Percentiles rank a stretch among this genome's conserved stretches.
Evolutionary conservation across 1,140 invertebrate species (phyloP).

Genomic region (Brachionus paranguensis): DNA sequence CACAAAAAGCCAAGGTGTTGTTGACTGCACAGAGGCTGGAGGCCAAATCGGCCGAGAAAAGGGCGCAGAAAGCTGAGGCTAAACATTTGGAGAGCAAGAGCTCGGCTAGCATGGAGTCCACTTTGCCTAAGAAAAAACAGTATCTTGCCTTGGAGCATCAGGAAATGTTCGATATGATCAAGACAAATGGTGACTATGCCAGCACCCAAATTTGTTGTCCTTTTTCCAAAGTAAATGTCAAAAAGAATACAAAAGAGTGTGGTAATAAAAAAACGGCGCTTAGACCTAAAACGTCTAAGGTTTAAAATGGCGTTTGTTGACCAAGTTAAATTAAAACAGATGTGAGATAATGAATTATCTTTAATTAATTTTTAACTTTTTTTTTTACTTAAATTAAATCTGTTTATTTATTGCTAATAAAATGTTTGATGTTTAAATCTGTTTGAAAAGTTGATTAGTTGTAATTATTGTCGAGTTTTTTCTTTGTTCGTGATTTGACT

Average conservation of each 20-base stretch:
- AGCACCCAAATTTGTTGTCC: neutral
- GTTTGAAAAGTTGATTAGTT: too few species aligned
- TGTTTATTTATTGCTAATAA: too few species aligned
- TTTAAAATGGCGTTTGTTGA: neutral
- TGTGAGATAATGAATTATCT: neutral
- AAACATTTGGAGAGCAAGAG: neutral
- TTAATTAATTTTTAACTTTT: neutral
- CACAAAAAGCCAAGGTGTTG: neutral
- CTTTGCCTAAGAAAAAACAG: neutral
- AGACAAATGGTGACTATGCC: neutral
- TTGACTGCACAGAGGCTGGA: neutral
- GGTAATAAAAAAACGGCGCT: neutral
- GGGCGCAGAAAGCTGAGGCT: neutral
- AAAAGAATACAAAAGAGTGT: neutral
- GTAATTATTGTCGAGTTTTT: too few species aligned
- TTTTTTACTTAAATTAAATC: neutral
- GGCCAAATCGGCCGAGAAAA: neutral
- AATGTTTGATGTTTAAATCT: too few species aligned
- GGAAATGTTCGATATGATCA: neutral
- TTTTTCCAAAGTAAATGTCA: neutral
- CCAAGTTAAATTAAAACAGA: neutral
- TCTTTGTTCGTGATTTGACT: too few species aligned
- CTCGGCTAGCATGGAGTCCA: neutral
- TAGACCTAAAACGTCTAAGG: neutral
- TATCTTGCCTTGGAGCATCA: neutral